These are phyloP conservation scores for Chrysolina haemoptera DNA, from an alignment of 2,888 invertebrate species.

Conservation along the genomic window DNA sequence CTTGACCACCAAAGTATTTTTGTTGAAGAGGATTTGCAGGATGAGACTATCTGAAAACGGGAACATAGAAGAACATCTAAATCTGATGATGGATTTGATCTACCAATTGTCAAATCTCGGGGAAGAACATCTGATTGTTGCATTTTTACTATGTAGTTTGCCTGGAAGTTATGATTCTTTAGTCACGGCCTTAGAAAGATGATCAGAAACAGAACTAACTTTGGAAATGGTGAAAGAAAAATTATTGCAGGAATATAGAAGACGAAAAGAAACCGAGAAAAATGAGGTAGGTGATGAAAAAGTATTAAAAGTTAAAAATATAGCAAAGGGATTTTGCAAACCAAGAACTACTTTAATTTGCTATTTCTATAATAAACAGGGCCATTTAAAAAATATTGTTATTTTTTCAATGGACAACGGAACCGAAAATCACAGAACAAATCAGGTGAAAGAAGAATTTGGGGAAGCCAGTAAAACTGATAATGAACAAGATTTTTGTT, in stretches of 20 bases:
- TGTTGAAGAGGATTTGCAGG: conserved; percentile 14
- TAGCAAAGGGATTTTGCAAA: neutral
- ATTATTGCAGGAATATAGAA: neutral
- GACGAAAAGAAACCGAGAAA: conserved; percentile 1
- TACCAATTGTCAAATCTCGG: neutral
- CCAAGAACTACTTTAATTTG: neutral
- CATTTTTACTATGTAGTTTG: conserved; percentile 17
- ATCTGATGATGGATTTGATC: neutral
- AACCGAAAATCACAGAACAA: no score
- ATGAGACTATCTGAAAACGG: conserved; percentile 15
- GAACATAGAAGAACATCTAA: conserved; percentile 17
- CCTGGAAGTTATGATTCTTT: conserved; percentile 23
- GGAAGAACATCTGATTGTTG: conserved; percentile 12
- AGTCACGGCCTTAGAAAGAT: conserved; percentile 13
- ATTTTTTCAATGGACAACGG: no score
- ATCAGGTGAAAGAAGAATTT: no score
- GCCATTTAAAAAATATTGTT: neutral
- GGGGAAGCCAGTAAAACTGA: no score
- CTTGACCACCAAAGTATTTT: neutral
- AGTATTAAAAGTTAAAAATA: neutral
- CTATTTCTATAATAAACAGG: neutral
- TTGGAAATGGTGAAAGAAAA: conserved; percentile 2
- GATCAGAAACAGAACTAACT: conserved; percentile 1
- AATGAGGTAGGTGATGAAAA: neutral
- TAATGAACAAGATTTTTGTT: no score